phyloP scores from a whole-genome alignment of 1,140 invertebrate genomes.

The Diorhabda sublineata region DNA sequence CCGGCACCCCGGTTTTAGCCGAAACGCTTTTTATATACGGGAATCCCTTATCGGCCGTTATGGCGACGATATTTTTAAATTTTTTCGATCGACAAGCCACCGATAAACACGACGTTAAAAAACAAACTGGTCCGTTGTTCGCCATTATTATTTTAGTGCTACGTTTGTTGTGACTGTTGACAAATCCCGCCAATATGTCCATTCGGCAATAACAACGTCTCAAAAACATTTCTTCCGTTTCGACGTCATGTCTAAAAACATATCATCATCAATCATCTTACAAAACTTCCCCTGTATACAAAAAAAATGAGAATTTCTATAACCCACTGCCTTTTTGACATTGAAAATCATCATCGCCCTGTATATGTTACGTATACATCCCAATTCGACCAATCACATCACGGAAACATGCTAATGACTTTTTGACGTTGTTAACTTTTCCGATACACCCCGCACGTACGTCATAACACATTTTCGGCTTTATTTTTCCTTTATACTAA shows the following conservation, averaged over 20 bases:
- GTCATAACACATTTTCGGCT: no score
- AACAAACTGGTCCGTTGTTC: slow-evolving; percentile 50
- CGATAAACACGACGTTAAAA: slow-evolving; percentile 49
- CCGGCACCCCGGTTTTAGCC: slow-evolving; percentile 45
- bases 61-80: slow-evolving; percentile 49
- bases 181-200: slow-evolving; percentile 31
- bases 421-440: no score
- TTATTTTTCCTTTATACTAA: no score
- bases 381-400: no score
- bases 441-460: no score
- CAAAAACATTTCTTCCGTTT: slow-evolving; percentile 24
- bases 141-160: slow-evolving; percentile 48
- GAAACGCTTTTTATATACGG: slow-evolving; percentile 43
- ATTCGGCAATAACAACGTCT: slow-evolving; percentile 27
- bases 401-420: no score
- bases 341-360: background rate
- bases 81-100: slow-evolving; percentile 43
- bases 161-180: slow-evolving; percentile 48
- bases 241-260: slow-evolving; percentile 24
- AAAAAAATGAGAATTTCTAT: background rate
- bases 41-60: slow-evolving; percentile 51
- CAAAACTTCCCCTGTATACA: background rate
- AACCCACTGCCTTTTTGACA: background rate
- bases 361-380: no score
- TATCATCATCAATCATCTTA: background rate